Percentiles rank a stretch among this genome's conserved stretches.
Evolutionary conservation across 2,888 invertebrate species (phyloP).

Genomic region (Drosophila seclusa): DNA sequence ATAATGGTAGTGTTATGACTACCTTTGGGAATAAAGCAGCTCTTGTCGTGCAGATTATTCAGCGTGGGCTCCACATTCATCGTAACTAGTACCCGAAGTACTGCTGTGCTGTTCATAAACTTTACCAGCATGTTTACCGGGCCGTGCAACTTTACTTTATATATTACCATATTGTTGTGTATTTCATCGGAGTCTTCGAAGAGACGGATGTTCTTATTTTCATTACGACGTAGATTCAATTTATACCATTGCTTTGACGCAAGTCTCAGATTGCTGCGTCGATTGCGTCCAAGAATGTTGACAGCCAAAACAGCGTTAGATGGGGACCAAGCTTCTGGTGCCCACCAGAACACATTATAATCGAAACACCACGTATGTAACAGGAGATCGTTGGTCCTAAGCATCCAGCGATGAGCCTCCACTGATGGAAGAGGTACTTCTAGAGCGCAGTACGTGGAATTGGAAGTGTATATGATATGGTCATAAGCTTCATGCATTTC

Average conservation of each 20-base stretch:
- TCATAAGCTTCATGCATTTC: slow-evolving; percentile 10
- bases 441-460: slow-evolving; percentile 1
- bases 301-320: slow-evolving; percentile 17
- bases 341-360: slow-evolving; percentile 41
- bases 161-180: slow-evolving; percentile 15
- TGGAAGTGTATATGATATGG: background rate
- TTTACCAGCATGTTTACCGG: slow-evolving; percentile 22
- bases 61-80: slow-evolving; percentile 28
- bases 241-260: slow-evolving; percentile 1
- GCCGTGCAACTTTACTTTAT: slow-evolving; percentile 15
- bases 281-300: slow-evolving; percentile 13
- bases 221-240: background rate
- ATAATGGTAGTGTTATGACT: background rate
- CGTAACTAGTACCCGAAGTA: slow-evolving; percentile 21
- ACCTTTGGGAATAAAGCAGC: slow-evolving; percentile 15
- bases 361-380: slow-evolving; percentile 35
- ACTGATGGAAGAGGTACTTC: slow-evolving; percentile 3
- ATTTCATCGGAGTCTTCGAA: slow-evolving; percentile 16
- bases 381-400: slow-evolving; percentile 11
- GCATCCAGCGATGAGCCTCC: background rate
- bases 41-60: background rate
- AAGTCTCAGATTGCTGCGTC: background rate
- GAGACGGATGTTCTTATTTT: rapidly evolving
- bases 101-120: slow-evolving; percentile 17
- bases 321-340: slow-evolving; percentile 18